Evolutionary conservation across 2,113 vertebrate genomes (phyloP), one percentile per base, ranked within the genome.

Genomic region (Psittacara wagleri): DNA sequence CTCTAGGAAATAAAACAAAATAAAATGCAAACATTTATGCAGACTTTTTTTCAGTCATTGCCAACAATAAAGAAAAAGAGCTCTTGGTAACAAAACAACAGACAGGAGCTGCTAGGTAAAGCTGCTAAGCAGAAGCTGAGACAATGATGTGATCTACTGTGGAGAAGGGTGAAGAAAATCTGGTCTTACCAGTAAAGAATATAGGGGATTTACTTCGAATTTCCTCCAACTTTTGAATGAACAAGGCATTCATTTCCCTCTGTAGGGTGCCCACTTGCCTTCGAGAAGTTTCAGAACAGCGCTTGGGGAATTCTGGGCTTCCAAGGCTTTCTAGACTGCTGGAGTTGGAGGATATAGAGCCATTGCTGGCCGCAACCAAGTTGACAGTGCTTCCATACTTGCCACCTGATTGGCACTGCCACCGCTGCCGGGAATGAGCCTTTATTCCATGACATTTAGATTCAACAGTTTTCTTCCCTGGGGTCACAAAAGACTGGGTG

Each of bases 231-330:
- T 99, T 99, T 98, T 99, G 99, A 92, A 98, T 95, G 91, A 99
- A 99, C 97, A 99, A 98, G 95, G 99, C 98, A 17, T 99, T 99
- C 99, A 99, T 99, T 98, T 99, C 99, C 57, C 99, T 98, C 98
- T 99, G 99, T 66, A 99, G 98, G 82, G 99, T 99, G 95, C 99
- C 99, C 28, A 96, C 98, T 48, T 98, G 99, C 95, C 98, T 98
- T 96, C 95, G 98, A 89, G 97, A 97, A 82, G 96, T 97, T 97
- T 99, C 99, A 6, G 98, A 96, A 76, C 97, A 95, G 67, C 89
- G 96, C 43, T 70, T 97, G 82, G 98, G 98, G 15, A 96, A 97
- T 68, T 98, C 98, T 83, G 98, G 96, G 90, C 98, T 98, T 97
- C 98, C 98, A 95, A 98, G 95, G 86, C 98, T 98, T 86, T 96